Evolutionary conservation across 2,888 invertebrate species (phyloP).

Genomic region (Melangyna quadrimaculata): DNA sequence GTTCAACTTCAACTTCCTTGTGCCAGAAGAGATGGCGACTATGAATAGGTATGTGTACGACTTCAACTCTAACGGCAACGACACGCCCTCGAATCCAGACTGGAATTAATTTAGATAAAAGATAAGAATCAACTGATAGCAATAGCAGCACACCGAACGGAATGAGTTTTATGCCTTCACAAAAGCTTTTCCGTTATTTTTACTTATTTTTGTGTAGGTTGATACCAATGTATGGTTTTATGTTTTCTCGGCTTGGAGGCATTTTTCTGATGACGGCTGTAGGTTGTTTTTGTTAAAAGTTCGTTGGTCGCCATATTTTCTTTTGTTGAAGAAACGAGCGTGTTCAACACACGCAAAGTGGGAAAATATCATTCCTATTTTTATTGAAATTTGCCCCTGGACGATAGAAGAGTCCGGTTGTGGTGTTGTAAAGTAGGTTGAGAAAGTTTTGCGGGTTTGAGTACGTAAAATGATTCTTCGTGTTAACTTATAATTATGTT

Average conservation of each 20-base stretch:
- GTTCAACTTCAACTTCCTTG: conserved; percentile 22
- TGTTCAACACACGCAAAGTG: conserved; percentile 47
- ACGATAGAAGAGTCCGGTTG: not conserved
- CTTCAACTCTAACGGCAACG: conserved; percentile 17
- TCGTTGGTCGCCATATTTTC: conserved; percentile 26
- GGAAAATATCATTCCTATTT: conserved; percentile 1
- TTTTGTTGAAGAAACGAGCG: conserved; percentile 16
- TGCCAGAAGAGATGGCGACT: conserved; percentile 5
- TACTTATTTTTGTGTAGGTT: not conserved
- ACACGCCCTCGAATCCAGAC: conserved; percentile 63
- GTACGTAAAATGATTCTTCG: conserved; percentile 4
- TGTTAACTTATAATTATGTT: conserved; percentile 56
- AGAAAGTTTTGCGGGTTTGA: conserved; percentile 7
- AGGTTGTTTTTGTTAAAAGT: conserved; percentile 14
- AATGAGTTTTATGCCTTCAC: conserved; percentile 46
- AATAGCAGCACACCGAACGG: conserved; percentile 8
- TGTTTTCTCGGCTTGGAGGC: conserved; percentile 19
- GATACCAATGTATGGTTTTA: not conserved
- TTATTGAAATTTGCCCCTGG: conserved; percentile 20
- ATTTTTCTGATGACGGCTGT: conserved; percentile 35
- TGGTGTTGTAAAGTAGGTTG: not conserved
- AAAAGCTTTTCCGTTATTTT: conserved; percentile 24
- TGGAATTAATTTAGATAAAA: conserved; percentile 69
- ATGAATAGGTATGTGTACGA: not conserved
- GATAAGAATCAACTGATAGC: conserved; percentile 67